Evolutionary conservation across 2,113 vertebrate genomes (phyloP), one percentile per base, ranked within the genome.

Genomic region (Thinocorus orbignyianus): DNA sequence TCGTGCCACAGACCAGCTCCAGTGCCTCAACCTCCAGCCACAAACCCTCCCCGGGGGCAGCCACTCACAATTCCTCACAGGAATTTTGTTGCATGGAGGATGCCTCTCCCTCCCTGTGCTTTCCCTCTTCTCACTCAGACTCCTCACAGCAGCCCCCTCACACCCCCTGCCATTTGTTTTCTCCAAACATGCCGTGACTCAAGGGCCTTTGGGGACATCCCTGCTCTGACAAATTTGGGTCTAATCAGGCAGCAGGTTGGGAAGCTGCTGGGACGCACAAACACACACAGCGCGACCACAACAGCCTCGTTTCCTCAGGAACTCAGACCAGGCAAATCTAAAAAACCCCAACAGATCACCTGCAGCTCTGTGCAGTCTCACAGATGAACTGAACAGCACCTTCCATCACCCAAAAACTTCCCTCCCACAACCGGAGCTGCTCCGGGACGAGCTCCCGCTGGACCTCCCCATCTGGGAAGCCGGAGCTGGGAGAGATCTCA

Each of bases 291-390:
- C 44, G 24, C 10, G 10, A 26, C 4, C 49, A 19, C 69, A 16
- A 19, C 0, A 1, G 41, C 24, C 69, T 39, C 1, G 2, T 9
- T 35, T n/a, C 64, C 52, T 22, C 7, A 26, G 6, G 25, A 42
- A 9, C 49, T 42, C 31, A 3, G 13, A 24, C 10, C 51, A 8
- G 31, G 24, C 0, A 4, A 77, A 17, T 17, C 4, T 25, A 60
- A 69, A 30, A 14, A 58, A 23, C 9, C 18, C 22, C 7, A 54
- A 19, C 7, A 14, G 23, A 41, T 20, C 52, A n/a, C 16, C 64
- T 14, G 25, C 39, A 23, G 0, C 15, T n/a, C 44, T 2, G 0
- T 1, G 9, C 37, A 11, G 35, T 2, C 26, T 8, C 7, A 11
- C 5, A 37, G 23, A 20, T 3, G 28, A 44, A 39, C 8, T 4